A percentile compares a stretch with the other conserved stretches of the same genome.
phyloP scores from a whole-genome alignment of 2,113 vertebrate genomes.

The Chaetops frenatus region DNA sequence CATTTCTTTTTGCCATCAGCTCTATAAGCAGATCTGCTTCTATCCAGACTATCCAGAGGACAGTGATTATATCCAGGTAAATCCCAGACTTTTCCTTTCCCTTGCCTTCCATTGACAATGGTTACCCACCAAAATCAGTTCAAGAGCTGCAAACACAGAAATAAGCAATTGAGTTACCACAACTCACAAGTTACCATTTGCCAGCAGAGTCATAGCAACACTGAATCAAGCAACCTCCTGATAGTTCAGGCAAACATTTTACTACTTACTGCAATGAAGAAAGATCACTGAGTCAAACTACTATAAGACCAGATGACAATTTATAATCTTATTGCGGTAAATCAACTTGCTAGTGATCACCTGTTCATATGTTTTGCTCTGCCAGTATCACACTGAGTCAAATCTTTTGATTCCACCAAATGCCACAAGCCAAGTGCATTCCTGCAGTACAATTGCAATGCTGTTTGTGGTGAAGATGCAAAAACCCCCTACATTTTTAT shows the following conservation, averaged over 20 bases:
- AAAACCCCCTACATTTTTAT: background rate
- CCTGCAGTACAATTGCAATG: background rate
- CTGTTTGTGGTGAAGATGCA: background rate
- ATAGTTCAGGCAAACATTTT: background rate
- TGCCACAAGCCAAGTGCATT: background rate
- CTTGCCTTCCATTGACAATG: background rate
- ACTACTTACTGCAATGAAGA: background rate
- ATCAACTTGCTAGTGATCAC: background rate
- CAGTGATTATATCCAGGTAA: background rate
- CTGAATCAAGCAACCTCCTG: background rate
- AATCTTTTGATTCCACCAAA: constrained; percentile 23
- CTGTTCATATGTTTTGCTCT: constrained; percentile 22
- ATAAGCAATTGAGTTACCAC: background rate
- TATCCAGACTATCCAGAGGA: background rate
- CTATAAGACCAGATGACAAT: background rate
- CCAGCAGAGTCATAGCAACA: background rate
- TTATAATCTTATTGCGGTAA: background rate
- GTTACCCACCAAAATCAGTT: background rate
- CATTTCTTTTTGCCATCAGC: background rate
- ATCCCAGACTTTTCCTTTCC: background rate
- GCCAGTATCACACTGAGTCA: background rate
- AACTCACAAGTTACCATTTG: background rate
- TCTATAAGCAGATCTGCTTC: background rate
- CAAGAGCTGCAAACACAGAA: background rate
- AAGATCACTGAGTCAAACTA: background rate